Percentiles rank a stretch among this genome's conserved stretches.
phyloP scores from a whole-genome alignment of 2,888 invertebrate genomes.

The Therioaphis trifolii region DNA sequence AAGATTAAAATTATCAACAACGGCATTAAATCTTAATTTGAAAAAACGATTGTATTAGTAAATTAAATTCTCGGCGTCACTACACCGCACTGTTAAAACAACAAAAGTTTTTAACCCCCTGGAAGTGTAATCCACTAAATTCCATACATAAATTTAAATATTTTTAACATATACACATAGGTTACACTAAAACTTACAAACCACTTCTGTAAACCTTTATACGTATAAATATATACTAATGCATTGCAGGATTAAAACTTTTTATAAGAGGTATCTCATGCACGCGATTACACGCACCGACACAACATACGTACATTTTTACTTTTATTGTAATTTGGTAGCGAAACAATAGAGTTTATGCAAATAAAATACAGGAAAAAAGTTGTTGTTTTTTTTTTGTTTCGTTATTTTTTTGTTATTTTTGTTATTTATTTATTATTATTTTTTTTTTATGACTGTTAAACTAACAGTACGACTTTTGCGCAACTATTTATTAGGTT shows the following conservation, averaged over 20 bases:
- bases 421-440: too few species aligned
- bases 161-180: constrained; percentile 18
- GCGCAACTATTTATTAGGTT: neutral
- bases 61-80: constrained; percentile 30
- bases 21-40: constrained; percentile 16
- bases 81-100: neutral
- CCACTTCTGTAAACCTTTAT: constrained; percentile 31
- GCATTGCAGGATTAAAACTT: constrained; percentile 43
- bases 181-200: constrained; percentile 44
- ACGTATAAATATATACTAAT: constrained; percentile 26
- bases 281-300: neutral
- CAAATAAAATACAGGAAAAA: neutral
- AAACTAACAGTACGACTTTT: neutral
- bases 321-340: constrained; percentile 47
- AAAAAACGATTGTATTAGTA: constrained; percentile 10
- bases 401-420: too few species aligned
- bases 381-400: too few species aligned
- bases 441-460: constrained; percentile 12
- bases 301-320: neutral
- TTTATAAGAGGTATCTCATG: constrained; percentile 27
- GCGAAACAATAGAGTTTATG: constrained; percentile 18
- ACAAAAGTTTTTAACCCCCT: constrained; percentile 48
- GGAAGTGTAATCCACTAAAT: constrained; percentile 37
- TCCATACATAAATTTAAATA: constrained; percentile 52
- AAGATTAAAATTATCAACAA: constrained; percentile 3